Conservation (phyloP, 2,113 vertebrate genomes). For the Gobiocypris rarus region DNA sequence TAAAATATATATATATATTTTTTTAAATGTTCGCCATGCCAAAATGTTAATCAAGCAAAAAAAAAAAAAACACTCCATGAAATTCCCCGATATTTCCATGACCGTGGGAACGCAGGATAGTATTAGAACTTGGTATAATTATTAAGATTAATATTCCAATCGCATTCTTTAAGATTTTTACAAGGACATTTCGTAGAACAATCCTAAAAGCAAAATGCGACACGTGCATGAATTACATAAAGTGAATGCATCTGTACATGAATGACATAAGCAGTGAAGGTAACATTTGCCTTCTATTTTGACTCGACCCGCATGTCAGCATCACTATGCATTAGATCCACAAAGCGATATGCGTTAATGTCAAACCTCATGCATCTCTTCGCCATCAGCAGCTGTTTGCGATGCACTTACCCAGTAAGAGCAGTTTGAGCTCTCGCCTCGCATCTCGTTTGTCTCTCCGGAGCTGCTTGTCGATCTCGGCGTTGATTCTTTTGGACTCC, state of each 20-base stretch:
- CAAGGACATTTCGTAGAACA: not conserved
- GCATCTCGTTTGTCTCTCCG: slow-evolving; percentile 95
- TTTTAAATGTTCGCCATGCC: too few species aligned
- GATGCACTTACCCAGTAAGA: slow-evolving; percentile 65
- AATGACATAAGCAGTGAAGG: not conserved
- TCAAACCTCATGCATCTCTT: not conserved
- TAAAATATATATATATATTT: not conserved
- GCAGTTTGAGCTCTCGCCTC: slow-evolving; percentile 91
- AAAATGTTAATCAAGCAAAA: not conserved
- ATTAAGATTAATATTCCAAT: not conserved
- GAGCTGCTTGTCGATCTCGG: slow-evolving; percentile 97
- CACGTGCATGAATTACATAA: not conserved
- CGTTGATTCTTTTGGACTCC: slow-evolving; percentile 98
- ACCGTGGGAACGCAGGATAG: not conserved
- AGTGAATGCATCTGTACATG: not conserved
- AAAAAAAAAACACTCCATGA: not conserved
- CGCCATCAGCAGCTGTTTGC: slow-evolving; percentile 9
- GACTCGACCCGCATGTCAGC: not conserved
- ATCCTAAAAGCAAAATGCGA: not conserved
- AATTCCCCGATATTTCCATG: not conserved
- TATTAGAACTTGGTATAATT: not conserved
- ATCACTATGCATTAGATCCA: not conserved
- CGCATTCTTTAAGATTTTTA: not conserved
- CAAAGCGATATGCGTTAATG: not conserved
- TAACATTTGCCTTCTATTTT: not conserved